These are phyloP conservation scores for Eciton burchellii DNA, from an alignment of 1,140 invertebrate genomes.

Conservation along the genomic window DNA sequence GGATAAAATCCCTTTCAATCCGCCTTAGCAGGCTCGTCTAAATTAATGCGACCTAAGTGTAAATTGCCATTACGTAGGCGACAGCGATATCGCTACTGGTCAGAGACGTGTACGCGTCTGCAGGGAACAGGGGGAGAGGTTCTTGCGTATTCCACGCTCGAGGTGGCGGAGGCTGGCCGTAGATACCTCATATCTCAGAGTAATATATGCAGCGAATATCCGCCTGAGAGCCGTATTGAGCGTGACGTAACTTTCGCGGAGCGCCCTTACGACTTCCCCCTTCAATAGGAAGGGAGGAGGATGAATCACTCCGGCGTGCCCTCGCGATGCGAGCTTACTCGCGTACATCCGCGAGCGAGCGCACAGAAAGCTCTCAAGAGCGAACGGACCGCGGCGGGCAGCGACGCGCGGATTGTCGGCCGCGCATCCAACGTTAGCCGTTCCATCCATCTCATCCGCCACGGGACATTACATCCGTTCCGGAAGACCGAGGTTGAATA, in stretches of 20 bases:
- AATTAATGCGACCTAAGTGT: not conserved
- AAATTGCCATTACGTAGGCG: not conserved
- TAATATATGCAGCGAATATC: not conserved
- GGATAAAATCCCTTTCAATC: not conserved
- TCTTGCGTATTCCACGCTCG: not conserved
- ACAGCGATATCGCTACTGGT: too few species aligned
- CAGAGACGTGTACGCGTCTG: not conserved
- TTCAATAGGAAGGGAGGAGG: slow-evolving; percentile 41
- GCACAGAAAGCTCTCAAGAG: slow-evolving; percentile 23
- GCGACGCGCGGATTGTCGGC: slow-evolving; percentile 47
- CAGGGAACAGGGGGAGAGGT: not conserved
- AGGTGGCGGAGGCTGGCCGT: not conserved
- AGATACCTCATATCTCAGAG: slow-evolving; percentile 33
- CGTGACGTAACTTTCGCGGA: not conserved
- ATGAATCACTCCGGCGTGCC: slow-evolving; percentile 42
- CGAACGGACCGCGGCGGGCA: slow-evolving; percentile 29
- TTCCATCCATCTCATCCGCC: slow-evolving; percentile 60
- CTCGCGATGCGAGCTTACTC: slow-evolving; percentile 31
- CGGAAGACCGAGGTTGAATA: slow-evolving; percentile 60
- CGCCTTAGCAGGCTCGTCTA: not conserved
- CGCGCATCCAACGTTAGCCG: slow-evolving; percentile 73
- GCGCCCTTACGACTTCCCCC: slow-evolving; percentile 37
- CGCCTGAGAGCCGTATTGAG: not conserved
- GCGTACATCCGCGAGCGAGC: not conserved
- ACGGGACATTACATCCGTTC: slow-evolving; percentile 54